Conservation (phyloP, 2,888 invertebrate genomes). For the Sphecodes monilicornis region DNA sequence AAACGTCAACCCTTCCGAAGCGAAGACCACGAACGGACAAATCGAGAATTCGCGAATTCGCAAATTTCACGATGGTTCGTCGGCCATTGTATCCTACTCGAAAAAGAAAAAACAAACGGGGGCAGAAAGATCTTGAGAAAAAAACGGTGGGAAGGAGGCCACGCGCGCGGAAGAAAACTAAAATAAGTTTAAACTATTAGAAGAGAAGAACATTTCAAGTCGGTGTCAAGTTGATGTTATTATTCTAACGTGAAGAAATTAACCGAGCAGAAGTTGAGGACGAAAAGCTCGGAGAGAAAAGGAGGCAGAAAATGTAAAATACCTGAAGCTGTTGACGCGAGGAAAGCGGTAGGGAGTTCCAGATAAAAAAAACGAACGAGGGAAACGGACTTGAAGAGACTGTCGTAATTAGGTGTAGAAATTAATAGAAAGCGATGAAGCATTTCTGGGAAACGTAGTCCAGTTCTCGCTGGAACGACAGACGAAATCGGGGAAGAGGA, state of each 20-base stretch:
- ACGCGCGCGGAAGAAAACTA: neutral
- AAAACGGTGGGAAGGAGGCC: neutral
- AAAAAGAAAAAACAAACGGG: neutral
- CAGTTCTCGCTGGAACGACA: neutral
- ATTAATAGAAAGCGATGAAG: constrained; percentile 17
- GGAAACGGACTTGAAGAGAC: neutral
- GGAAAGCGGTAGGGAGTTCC: neutral
- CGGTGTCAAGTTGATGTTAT: constrained; percentile 12
- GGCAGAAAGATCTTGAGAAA: neutral
- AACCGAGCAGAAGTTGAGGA: neutral
- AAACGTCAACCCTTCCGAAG: constrained; percentile 20
- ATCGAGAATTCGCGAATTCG: neutral
- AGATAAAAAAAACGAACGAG: neutral
- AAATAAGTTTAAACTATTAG: neutral
- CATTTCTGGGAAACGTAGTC: constrained; percentile 6
- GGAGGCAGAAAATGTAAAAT: neutral
- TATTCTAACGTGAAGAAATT: neutral
- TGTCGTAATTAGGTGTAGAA: constrained; percentile 42
- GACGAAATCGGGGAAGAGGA: neutral
- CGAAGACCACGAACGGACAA: neutral
- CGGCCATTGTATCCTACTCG: neutral
- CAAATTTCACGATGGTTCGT: neutral
- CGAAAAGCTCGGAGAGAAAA: neutral
- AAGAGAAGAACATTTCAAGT: neutral
- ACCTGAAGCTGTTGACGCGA: neutral